Conservation (phyloP, 2,888 invertebrate genomes). For the Andrena minutula region DNA sequence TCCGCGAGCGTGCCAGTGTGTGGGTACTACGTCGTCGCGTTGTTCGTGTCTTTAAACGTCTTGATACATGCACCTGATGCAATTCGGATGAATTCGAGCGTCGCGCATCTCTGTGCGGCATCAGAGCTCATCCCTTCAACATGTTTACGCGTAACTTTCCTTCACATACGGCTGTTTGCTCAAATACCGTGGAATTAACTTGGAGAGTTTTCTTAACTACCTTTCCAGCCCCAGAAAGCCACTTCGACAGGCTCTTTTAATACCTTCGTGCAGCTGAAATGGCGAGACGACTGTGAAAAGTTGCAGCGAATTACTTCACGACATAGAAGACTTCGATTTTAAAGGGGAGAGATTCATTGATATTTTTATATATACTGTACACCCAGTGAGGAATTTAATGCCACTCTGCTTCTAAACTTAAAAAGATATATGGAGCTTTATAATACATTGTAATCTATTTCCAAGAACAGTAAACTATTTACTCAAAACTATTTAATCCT, state of each 20-base stretch:
- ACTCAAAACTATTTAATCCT: too few species aligned
- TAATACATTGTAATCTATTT: too few species aligned
- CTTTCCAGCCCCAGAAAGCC: not conserved
- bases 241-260: not conserved
- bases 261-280: not conserved
- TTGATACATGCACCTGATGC: conserved; percentile 37
- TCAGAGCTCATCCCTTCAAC: conserved; percentile 26
- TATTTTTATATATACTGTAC: too few species aligned
- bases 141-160: not conserved
- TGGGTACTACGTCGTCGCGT: conserved; percentile 9
- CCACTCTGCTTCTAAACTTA: too few species aligned
- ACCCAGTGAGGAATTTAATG: too few species aligned
- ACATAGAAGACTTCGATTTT: too few species aligned
- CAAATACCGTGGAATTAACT: conserved; percentile 2
- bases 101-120: not conserved
- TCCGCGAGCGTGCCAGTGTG: not conserved
- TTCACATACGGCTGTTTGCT: not conserved
- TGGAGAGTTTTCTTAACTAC: not conserved
- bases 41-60: conserved; percentile 33
- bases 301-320: too few species aligned
- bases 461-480: too few species aligned
- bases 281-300: too few species aligned
- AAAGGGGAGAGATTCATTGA: too few species aligned
- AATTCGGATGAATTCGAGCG: conserved; percentile 44
- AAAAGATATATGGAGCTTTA: too few species aligned